These are phyloP conservation scores for Diadegma fenestrale DNA, from an alignment of 2,888 invertebrate genomes.

Conservation along the genomic window DNA sequence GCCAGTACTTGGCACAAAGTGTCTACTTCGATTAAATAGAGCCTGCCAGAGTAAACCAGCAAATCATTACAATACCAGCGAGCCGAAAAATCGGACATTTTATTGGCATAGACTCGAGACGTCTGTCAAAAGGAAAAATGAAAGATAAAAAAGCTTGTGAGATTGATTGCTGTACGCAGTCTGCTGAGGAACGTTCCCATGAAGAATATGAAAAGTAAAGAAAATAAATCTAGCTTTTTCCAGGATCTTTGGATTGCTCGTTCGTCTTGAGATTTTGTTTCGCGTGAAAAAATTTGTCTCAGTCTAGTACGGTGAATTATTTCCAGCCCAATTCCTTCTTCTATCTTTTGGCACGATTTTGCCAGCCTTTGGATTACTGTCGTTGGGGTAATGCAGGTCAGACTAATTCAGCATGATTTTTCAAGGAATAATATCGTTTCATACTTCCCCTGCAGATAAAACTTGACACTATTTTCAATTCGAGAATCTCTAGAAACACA, in stretches of 20 bases:
- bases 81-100: constrained; percentile 50
- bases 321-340: constrained; percentile 10
- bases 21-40: constrained; percentile 57
- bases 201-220: constrained; percentile 6
- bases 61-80: constrained; percentile 17
- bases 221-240: constrained; percentile 13
- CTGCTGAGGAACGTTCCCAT: not conserved
- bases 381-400: not conserved
- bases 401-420: not conserved
- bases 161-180: constrained; percentile 50
- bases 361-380: not conserved
- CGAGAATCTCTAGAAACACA: not conserved
- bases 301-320: constrained; percentile 39
- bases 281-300: constrained; percentile 17
- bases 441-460: not conserved
- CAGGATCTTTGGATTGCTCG: not conserved
- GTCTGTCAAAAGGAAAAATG: not conserved
- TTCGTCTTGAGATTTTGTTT: not conserved
- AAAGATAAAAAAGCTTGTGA: not conserved
- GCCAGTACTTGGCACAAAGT: not conserved
- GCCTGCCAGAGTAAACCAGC: constrained; percentile 16
- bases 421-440: not conserved
- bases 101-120: constrained; percentile 45
- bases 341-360: constrained; percentile 44
- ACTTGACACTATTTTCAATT: not conserved